phyloP scores from a whole-genome alignment of 2,113 vertebrate genomes.

The Nycticryphes semicollaris region DNA sequence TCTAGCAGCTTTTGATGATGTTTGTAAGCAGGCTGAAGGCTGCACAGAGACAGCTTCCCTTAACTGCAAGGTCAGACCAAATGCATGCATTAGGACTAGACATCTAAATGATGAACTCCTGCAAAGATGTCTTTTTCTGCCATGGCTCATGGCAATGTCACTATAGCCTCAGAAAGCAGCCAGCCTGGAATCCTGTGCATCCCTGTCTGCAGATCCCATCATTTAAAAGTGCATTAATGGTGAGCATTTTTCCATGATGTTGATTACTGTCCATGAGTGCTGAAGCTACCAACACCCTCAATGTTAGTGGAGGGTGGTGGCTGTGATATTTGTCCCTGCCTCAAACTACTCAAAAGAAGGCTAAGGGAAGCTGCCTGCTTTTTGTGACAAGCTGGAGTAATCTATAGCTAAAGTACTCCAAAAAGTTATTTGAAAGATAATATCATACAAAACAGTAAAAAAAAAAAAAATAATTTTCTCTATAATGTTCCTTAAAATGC shows the following conservation, averaged over 20 bases:
- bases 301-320: background rate
- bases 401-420: background rate
- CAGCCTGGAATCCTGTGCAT: background rate
- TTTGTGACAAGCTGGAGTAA: background rate
- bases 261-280: background rate
- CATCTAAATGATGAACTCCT: background rate
- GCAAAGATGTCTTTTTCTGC: background rate
- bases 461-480: background rate
- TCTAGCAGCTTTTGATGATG: background rate
- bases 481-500: background rate
- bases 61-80: background rate
- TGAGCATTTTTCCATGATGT: background rate
- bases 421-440: background rate
- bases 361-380: background rate
- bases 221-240: background rate
- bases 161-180: accelerated
- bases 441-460: background rate
- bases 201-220: background rate
- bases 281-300: background rate
- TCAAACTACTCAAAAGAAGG: background rate
- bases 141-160: background rate
- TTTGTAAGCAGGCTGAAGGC: background rate
- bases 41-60: background rate
- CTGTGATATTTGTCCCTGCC: background rate
- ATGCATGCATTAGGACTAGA: accelerated